Conservation (phyloP, 2,797 vertebrate species). For the Echeneis naucrates region DNA sequence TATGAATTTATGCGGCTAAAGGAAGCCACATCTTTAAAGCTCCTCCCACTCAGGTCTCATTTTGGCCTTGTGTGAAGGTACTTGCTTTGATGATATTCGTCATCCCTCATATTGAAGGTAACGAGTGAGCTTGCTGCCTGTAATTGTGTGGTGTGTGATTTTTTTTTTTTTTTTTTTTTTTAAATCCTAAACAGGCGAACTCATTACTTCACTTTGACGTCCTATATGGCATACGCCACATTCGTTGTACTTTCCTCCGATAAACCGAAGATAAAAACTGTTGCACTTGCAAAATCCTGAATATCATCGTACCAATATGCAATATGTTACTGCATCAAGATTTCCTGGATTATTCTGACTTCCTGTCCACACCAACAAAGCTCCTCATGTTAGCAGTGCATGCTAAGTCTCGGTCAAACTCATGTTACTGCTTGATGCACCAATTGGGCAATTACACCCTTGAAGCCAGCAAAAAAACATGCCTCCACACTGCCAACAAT, state of each 20-base stretch:
- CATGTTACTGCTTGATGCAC: not conserved
- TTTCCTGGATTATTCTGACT: constrained; percentile 2
- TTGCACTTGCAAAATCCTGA: not conserved
- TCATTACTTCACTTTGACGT: constrained; percentile 1
- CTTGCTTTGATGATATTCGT: constrained; percentile 46
- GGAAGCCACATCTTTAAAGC: constrained; percentile 11
- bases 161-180: constrained; percentile 26
- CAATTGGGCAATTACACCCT: not conserved
- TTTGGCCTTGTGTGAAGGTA: constrained; percentile 38
- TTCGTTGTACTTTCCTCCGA: too few species aligned
- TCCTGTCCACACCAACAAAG: not conserved
- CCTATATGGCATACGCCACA: too few species aligned
- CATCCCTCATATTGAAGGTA: constrained; percentile 35
- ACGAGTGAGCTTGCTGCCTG: constrained; percentile 40
- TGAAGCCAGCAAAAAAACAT: not conserved
- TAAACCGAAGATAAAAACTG: not conserved
- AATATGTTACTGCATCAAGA: not conserved
- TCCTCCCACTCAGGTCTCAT: constrained; percentile 24
- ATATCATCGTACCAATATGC: not conserved
- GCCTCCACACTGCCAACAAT: not conserved
- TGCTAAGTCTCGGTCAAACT: not conserved
- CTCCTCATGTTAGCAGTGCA: not conserved
- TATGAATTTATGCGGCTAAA: constrained; percentile 17
- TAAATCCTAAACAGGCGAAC: constrained; percentile 7
- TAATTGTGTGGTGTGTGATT: constrained; percentile 29